phyloP scores from a whole-genome alignment of 2,113 vertebrate genomes.

The Machaerirhynchus nigripectus region DNA sequence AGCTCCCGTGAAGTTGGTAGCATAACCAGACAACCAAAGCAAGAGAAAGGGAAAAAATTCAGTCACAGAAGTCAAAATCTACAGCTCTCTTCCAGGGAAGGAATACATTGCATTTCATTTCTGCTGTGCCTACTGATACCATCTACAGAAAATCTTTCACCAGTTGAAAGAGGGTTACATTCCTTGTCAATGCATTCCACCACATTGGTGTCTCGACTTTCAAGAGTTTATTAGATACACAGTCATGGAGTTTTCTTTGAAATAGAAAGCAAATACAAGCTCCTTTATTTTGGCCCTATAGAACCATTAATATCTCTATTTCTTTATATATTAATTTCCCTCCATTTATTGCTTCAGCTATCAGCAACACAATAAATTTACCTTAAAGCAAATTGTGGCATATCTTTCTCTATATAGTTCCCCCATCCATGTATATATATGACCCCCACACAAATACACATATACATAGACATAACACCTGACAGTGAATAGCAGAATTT shows the following conservation, averaged over 20 bases:
- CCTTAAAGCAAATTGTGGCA: neutral
- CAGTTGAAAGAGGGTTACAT: neutral
- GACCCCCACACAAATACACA: neutral
- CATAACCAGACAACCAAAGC: slow-evolving; percentile 40
- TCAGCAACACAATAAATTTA: neutral
- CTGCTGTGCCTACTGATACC: slow-evolving; percentile 31
- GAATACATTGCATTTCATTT: slow-evolving; percentile 31
- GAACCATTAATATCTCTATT: neutral
- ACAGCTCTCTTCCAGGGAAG: slow-evolving; percentile 31
- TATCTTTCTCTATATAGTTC: neutral
- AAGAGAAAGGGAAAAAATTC: slow-evolving; percentile 42
- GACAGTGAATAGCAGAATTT: neutral
- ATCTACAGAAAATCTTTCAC: slow-evolving; percentile 58
- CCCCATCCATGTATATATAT: no score
- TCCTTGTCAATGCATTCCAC: neutral
- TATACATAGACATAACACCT: neutral
- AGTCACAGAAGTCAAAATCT: slow-evolving; percentile 14
- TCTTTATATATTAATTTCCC: neutral
- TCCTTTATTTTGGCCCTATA: neutral
- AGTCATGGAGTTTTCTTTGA: slow-evolving; percentile 1
- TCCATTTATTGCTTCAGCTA: neutral
- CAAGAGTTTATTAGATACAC: neutral
- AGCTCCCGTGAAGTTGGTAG: slow-evolving; percentile 7
- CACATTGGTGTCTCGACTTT: neutral
- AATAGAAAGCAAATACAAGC: neutral